phyloP scores from a whole-genome alignment of 2,797 vertebrate species.

The Sebastes wilsoni region DNA sequence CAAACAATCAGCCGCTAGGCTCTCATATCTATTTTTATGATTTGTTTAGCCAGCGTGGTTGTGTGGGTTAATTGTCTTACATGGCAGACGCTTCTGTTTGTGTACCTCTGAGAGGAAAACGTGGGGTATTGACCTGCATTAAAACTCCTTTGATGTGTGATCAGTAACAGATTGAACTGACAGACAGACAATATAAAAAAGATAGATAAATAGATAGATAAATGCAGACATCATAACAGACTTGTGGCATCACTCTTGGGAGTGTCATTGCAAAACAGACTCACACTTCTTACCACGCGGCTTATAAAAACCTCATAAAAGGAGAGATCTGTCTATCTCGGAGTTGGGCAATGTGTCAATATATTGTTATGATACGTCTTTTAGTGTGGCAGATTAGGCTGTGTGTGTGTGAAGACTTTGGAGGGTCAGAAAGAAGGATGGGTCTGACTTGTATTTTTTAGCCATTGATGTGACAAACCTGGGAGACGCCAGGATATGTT shows the following conservation, averaged over 20 bases:
- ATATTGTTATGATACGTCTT: background rate
- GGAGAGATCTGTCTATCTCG: background rate
- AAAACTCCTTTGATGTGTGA: slow-evolving; percentile 64
- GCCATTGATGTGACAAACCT: background rate
- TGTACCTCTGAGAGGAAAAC: slow-evolving; percentile 45
- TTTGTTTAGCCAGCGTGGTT: slow-evolving; percentile 66
- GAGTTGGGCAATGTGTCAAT: background rate
- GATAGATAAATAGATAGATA: background rate
- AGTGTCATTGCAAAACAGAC: slow-evolving; percentile 28
- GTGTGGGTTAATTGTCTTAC: slow-evolving; percentile 47
- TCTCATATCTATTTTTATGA: slow-evolving; percentile 67
- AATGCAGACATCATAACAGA: slow-evolving; percentile 22
- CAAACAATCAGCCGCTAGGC: slow-evolving; percentile 48
- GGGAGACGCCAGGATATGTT: background rate
- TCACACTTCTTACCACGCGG: background rate
- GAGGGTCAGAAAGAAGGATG: background rate
- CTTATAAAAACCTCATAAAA: slow-evolving; percentile 1
- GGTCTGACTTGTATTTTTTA: background rate
- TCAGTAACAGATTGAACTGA: slow-evolving; percentile 45
- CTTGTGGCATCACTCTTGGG: slow-evolving; percentile 3
- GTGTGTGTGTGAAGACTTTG: background rate
- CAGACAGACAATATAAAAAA: slow-evolving; percentile 7
- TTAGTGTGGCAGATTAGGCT: background rate
- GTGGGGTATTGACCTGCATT: slow-evolving; percentile 48
- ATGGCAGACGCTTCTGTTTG: slow-evolving; percentile 53